phyloP scores from a whole-genome alignment of 2,113 vertebrate species.

The Phaethornis superciliosus region DNA sequence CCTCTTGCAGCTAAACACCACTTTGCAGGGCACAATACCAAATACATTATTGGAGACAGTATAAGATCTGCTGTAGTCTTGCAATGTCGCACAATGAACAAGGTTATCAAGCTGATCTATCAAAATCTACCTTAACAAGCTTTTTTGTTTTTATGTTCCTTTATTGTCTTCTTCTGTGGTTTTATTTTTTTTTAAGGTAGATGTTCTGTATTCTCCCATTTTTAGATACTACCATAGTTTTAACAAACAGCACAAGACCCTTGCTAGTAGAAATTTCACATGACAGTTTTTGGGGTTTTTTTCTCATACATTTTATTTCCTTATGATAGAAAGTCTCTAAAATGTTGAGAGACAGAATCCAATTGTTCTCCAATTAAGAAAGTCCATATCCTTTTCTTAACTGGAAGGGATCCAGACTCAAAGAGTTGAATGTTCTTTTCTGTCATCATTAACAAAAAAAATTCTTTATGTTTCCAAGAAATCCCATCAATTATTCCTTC shows the following conservation, averaged over 20 bases:
- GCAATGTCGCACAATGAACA: neutral
- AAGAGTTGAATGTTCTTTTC: neutral
- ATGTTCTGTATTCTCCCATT: neutral
- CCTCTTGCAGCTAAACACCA: neutral
- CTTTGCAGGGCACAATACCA: neutral
- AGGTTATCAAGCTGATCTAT: neutral
- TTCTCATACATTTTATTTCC: neutral
- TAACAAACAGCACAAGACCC: neutral
- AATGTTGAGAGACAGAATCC: slow-evolving; percentile 1
- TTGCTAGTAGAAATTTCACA: neutral
- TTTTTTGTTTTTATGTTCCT: neutral
- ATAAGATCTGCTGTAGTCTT: neutral
- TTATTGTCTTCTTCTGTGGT: neutral
- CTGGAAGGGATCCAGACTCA: neutral
- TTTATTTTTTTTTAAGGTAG: neutral
- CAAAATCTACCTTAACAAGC: neutral
- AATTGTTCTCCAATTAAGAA: slow-evolving; percentile 40
- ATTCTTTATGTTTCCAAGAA: neutral
- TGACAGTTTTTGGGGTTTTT: neutral
- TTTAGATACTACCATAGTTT: neutral
- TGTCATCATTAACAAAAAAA: neutral
- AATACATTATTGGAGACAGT: neutral
- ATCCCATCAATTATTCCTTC: neutral
- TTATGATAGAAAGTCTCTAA: neutral
- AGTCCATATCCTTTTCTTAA: neutral